Conservation (phyloP, 2,113 vertebrate species). For the Motacilla alba region DNA sequence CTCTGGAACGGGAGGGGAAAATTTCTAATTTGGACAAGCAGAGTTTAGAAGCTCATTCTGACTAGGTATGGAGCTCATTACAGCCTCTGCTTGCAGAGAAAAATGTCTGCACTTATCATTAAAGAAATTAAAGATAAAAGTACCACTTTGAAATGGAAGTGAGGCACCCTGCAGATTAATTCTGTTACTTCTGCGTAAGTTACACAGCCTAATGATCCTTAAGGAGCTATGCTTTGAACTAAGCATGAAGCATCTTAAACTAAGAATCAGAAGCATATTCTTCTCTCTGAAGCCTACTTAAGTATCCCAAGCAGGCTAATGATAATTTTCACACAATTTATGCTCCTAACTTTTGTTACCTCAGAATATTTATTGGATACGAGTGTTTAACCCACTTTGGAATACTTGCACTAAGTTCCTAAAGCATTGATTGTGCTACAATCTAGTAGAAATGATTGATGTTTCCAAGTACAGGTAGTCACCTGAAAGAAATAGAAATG, state of each 20-base stretch:
- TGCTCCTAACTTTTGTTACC: neutral
- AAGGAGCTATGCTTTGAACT: neutral
- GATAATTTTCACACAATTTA: neutral
- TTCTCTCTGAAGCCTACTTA: neutral
- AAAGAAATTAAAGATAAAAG: neutral
- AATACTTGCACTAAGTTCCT: neutral
- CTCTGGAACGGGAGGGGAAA: neutral
- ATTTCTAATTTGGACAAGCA: neutral
- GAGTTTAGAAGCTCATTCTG: neutral
- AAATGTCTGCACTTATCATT: neutral
- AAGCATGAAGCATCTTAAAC: neutral
- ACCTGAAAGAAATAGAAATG: neutral
- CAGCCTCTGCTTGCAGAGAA: neutral
- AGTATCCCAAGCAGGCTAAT: neutral
- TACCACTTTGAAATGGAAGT: neutral
- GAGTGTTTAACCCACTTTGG: neutral
- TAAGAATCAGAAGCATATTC: neutral
- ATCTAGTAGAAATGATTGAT: neutral
- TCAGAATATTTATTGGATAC: neutral
- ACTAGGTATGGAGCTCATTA: neutral
- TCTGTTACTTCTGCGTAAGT: neutral
- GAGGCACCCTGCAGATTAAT: neutral
- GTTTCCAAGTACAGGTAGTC: neutral
- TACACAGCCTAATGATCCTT: neutral
- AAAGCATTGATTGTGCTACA: neutral